phyloP scores from a whole-genome alignment of 2,113 vertebrate genomes.

The Tichodroma muraria region DNA sequence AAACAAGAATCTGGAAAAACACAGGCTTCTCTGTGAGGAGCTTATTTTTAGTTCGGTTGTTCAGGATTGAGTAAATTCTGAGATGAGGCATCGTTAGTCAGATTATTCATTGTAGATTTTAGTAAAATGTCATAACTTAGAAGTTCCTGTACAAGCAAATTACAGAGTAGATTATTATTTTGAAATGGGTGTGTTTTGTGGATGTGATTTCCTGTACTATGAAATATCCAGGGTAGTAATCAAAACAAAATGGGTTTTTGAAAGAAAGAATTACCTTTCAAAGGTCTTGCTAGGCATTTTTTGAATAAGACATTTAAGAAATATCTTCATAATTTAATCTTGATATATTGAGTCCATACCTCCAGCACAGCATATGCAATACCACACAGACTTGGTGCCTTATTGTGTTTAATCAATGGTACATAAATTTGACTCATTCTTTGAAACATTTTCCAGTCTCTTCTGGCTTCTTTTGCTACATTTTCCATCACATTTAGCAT shows the following conservation, averaged over 20 bases:
- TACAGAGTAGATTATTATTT: neutral
- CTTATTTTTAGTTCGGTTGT: slow-evolving; percentile 9
- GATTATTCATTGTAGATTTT: neutral
- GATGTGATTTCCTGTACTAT: neutral
- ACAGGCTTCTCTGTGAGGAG: neutral
- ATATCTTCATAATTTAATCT: neutral
- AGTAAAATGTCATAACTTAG: neutral
- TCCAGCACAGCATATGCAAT: neutral
- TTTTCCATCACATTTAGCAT: neutral
- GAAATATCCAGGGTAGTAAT: neutral
- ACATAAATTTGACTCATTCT: neutral
- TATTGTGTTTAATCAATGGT: neutral
- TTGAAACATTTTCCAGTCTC: neutral
- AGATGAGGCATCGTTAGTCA: neutral
- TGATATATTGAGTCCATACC: neutral
- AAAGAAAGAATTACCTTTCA: neutral
- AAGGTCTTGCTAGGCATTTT: neutral
- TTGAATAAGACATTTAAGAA: neutral
- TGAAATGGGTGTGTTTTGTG: neutral
- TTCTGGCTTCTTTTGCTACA: neutral
- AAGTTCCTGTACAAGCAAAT: neutral
- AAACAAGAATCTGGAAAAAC: neutral
- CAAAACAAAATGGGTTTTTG: neutral
- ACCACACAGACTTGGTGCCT: neutral
- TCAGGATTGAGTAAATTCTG: neutral